Base-by-base conservation (phyloP, 2,113 vertebrate species). In the Oreochromis spilurus region DNA sequence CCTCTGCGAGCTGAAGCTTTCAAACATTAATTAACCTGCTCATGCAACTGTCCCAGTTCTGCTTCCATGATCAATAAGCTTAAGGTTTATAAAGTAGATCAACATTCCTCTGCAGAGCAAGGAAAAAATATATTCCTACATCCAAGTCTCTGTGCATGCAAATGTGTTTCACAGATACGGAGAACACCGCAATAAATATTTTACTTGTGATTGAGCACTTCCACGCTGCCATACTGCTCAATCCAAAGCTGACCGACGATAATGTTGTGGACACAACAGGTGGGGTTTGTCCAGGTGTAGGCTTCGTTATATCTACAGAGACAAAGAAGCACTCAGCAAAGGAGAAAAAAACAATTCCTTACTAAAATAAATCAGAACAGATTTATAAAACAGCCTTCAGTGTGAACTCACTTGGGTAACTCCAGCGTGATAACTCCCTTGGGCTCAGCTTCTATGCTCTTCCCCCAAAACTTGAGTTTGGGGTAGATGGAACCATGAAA, bases 201-300 rank as follows among this genome's bases (percentile, higher is more conserved):
- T 97, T 97, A 99, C 99, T 97, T 99, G 94, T 99, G 98, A 94
- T 99, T 99, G 58, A 97, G 97, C 91, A 99, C 99, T 94, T 99
- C 98, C 95, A 99, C 96, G 0, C 96, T 98, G 91, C 99, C 99
- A 3, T 99, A 99, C 90, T 99, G 99, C 92, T 99, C 99, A 2
- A 99, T 99, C 99, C 99, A 99, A 84, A 99, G 98, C 90, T 99
- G 98, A 8, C 98, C 98, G 54, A 99, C 98, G 2, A 99, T 99
- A 82, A 99, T 98, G 86, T 99, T 99, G 92, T 99, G 99, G 65
- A 99, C 98, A 57, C 99, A 99, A 91, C 99, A 99, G 0, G 97
- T 99, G 81, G 98, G 99, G 84, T 99, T 99, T 89, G 98, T 99
- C 99, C 99, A 99, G 0, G 99, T 99, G 90, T 99, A 99, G 4